Percentiles rank a stretch among this genome's conserved stretches.
Conservation (phyloP, 64 coral and sea anemone species). For the Trachythela sp. region DNA sequence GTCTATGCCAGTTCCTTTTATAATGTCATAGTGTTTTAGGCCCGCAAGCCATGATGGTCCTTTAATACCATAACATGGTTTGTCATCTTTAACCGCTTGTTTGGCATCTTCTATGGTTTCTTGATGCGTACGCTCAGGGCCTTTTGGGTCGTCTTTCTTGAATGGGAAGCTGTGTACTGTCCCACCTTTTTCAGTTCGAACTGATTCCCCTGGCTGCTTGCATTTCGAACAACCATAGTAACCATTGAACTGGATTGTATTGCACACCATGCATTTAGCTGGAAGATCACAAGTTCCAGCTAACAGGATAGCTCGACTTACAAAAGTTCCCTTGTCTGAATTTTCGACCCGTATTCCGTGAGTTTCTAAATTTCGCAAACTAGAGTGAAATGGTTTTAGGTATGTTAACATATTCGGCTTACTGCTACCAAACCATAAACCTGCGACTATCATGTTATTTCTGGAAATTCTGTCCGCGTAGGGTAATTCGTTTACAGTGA, state of each 20-base stretch:
- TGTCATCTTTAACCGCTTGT: slow-evolving; percentile 22
- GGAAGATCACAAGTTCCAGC: slow-evolving; percentile 48
- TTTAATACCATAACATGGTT: slow-evolving; percentile 23
- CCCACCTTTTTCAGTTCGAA: slow-evolving; percentile 15
- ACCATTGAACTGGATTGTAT: slow-evolving; percentile 54
- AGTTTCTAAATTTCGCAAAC: slow-evolving; percentile 35
- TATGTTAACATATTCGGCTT: slow-evolving; percentile 67
- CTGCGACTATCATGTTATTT: slow-evolving; percentile 69
- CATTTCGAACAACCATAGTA: slow-evolving; percentile 55
- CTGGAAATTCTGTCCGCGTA: slow-evolving; percentile 48
- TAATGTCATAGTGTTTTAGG: slow-evolving; percentile 49
- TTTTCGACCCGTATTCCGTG: slow-evolving; percentile 32
- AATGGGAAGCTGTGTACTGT: slow-evolving; percentile 25
- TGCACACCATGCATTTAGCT: slow-evolving; percentile 51
- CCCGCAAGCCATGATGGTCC: slow-evolving; percentile 39
- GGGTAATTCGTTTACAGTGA: slow-evolving; percentile 58
- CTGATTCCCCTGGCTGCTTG: slow-evolving; percentile 26
- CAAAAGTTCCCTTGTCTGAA: slow-evolving; percentile 38
- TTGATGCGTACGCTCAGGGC: neutral
- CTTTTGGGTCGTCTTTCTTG: neutral
- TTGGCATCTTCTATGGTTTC: slow-evolving; percentile 31
- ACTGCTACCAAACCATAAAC: slow-evolving; percentile 62
- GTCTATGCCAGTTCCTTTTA: slow-evolving; percentile 38
- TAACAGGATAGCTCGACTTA: slow-evolving; percentile 20
- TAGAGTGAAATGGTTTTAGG: slow-evolving; percentile 35